Evolutionary conservation across 2,113 vertebrate genomes (phyloP).

Genomic region (Sylvia atricapilla): DNA sequence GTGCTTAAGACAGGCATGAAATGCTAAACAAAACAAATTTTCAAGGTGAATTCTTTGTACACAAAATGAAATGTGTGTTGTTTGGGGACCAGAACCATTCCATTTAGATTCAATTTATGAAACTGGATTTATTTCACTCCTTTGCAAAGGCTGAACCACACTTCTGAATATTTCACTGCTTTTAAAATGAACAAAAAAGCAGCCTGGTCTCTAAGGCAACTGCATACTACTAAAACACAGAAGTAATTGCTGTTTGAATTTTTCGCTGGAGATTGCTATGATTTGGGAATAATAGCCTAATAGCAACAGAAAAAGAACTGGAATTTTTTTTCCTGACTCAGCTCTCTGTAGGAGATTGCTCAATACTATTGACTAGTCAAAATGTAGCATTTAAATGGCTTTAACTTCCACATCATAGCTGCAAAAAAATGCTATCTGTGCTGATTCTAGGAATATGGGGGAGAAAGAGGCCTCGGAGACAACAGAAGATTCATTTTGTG

Average conservation of each 20-base stretch:
- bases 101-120: neutral
- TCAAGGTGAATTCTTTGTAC: neutral
- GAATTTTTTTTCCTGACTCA: slow-evolving; percentile 3
- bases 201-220: slow-evolving; percentile 19
- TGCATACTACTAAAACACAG: neutral
- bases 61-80: neutral
- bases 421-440: neutral
- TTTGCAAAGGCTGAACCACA: neutral
- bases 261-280: neutral
- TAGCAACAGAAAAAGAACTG: neutral
- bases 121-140: neutral
- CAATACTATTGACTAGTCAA: slow-evolving; percentile 16
- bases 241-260: slow-evolving; percentile 4
- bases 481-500: neutral
- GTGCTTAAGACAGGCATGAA: neutral
- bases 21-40: neutral
- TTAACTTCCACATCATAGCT: neutral
- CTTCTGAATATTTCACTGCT: neutral
- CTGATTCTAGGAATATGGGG: neutral
- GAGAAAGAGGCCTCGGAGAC: neutral
- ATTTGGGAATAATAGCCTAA: neutral
- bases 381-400: slow-evolving; percentile 15
- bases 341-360: neutral
- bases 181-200: neutral
- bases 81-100: neutral